Base-by-base conservation (phyloP, 1,140 invertebrate species). In the Micrasema longulum region DNA sequence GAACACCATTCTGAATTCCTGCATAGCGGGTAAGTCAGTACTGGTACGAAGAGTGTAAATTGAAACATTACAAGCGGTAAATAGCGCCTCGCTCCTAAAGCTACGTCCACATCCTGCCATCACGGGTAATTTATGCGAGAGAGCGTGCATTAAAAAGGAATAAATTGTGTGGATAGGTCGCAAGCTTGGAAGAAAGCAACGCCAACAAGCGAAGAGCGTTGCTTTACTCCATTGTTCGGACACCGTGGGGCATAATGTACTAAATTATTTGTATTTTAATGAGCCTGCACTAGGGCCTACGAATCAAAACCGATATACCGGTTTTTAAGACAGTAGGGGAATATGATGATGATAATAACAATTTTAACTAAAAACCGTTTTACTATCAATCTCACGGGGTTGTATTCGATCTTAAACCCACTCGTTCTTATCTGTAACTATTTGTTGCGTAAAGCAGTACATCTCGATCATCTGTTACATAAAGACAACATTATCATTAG, bases 91-190 rank as follows among this genome's bases (percentile, higher is more conserved):
- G 20, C 36, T 60, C 16, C 9, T 4, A 41, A 23, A 43, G 60
- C 43, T 64, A 20, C 60, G 43, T 64, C 26, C 60, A 64, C 60
- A 48, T 48, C 60, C 43, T 64, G 60, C 43, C 41, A 64, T 47
- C n/a, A n/a, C 18, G 43, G 60, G 11, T 68, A 68, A 55, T 68
- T 68, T 68, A 68, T 68, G 22, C 52, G 10, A 48, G 38, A 68
- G 36, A 55, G 38, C 48, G 41, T 23, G 57, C 53, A 73, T 74
- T 57, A 69, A 69, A 69, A 70, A 57, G 36, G 68, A 50, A 74
- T 74, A 74, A 70, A 70, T 74, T 64, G 35, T 63, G 43, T 55
- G 20, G 55, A 60, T 60, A 41, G 55, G 55, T 60, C 35, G 12
- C 35, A 9, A 18, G 48, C 35, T 57, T 38, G 6, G 53, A 57